A percentile compares a stretch with the other conserved stretches of the same genome.
These are phyloP conservation scores for Grammomys dolichurus DNA, from an alignment of 2,113 vertebrate genomes.

Conservation along the genomic window DNA sequence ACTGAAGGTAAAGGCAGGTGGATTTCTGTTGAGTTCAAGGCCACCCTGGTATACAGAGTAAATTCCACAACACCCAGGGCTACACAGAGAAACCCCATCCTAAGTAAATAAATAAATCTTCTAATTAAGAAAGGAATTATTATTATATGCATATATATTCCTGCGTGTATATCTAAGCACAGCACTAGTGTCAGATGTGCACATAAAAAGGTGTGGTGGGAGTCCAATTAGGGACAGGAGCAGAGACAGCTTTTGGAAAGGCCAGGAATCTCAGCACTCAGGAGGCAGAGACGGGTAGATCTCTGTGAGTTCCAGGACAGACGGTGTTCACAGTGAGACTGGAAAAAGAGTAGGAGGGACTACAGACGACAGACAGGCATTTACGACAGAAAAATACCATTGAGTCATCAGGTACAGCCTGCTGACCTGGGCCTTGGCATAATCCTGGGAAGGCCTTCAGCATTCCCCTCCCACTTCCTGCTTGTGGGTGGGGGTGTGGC, in stretches of 20 bases:
- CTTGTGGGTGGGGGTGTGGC: not conserved
- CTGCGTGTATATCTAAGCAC: not conserved
- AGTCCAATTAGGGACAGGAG: not conserved
- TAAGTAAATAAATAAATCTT: not conserved
- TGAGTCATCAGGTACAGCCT: not conserved
- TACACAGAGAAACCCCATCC: not conserved
- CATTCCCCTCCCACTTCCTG: not conserved
- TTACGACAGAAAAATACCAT: not conserved
- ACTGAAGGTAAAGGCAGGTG: not conserved
- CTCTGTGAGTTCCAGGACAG: not conserved
- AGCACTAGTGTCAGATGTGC: not conserved
- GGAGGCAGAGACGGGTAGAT: not conserved
- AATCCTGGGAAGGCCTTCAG: not conserved
- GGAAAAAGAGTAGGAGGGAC: not conserved
- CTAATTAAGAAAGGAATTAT: not conserved
- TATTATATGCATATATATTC: not conserved
- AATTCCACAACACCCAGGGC: not conserved
- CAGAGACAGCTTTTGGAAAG: not conserved
- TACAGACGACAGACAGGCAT: not conserved
- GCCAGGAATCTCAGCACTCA: not conserved
- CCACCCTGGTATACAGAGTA: not conserved
- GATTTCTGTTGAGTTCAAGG: not conserved
- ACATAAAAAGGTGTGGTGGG: not conserved
- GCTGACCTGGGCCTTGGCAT: not conserved
- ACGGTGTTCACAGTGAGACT: not conserved